Evolutionary conservation across 2,888 invertebrate species (phyloP).

Genomic region (Polydrusus cervinus): DNA sequence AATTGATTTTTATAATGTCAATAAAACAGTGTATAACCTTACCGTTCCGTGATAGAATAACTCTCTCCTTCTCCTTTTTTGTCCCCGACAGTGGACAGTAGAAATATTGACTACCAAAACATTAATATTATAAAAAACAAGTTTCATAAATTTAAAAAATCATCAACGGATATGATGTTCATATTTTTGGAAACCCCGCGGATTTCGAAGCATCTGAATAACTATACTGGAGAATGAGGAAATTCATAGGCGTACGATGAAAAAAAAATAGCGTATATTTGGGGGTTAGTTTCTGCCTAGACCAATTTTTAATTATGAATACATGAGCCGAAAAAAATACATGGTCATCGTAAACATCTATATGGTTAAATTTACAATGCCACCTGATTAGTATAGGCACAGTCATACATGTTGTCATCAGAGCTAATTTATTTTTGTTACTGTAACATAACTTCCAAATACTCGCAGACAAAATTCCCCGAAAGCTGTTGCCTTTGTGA

Average conservation of each 20-base stretch:
- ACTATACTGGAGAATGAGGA: slow-evolving; percentile 11
- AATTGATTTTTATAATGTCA: not conserved
- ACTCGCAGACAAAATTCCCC: too few relatives aligned
- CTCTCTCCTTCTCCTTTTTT: slow-evolving; percentile 47
- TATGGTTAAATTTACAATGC: too few relatives aligned
- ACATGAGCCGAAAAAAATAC: too few relatives aligned
- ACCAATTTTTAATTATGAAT: too few relatives aligned
- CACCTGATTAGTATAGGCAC: too few relatives aligned
- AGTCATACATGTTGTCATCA: too few relatives aligned
- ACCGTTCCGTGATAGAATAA: slow-evolving; percentile 47
- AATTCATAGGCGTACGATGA: slow-evolving; percentile 12
- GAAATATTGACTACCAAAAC: slow-evolving; percentile 54
- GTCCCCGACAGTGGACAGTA: slow-evolving; percentile 47
- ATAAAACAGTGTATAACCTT: slow-evolving; percentile 24
- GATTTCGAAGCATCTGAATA: slow-evolving; percentile 39
- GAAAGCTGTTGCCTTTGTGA: too few relatives aligned
- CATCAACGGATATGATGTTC: slow-evolving; percentile 53
- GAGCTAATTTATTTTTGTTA: too few relatives aligned
- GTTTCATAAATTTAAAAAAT: slow-evolving; percentile 53
- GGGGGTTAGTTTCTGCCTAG: too few relatives aligned
- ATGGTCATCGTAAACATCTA: too few relatives aligned
- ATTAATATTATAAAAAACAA: slow-evolving; percentile 53
- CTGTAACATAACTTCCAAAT: too few relatives aligned
- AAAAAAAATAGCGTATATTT: not conserved
- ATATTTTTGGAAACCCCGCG: slow-evolving; percentile 54